phyloP scores from a whole-genome alignment of 2,888 invertebrate species.

The Drosophila paracracens region DNA sequence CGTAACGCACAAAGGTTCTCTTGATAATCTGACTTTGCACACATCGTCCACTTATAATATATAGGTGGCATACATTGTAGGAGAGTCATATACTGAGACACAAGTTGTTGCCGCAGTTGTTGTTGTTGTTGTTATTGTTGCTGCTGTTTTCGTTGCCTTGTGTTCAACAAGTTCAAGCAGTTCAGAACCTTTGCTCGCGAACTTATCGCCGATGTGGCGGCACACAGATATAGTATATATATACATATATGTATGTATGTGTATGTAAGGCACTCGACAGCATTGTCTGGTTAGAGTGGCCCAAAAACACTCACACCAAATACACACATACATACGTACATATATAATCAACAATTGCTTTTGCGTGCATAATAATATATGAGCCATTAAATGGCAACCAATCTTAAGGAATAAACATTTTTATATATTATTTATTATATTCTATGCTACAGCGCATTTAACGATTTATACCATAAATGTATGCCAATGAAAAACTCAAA shows the following conservation, averaged over 20 bases:
- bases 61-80: constrained; percentile 44
- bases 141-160: constrained; percentile 37
- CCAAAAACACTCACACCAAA: constrained; percentile 22
- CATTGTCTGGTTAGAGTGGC: constrained; percentile 64
- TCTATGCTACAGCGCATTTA: background rate
- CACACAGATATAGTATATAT: background rate
- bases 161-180: constrained; percentile 71
- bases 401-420: background rate
- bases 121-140: constrained; percentile 10
- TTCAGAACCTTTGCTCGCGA: constrained; percentile 80
- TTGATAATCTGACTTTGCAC: constrained; percentile 50
- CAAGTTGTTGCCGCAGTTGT: background rate
- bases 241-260: background rate
- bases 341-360: background rate
- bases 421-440: background rate
- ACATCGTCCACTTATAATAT: constrained; percentile 24
- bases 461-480: background rate
- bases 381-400: background rate
- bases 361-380: background rate
- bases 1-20: constrained; percentile 27
- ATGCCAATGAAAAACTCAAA: background rate
- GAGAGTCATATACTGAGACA: constrained; percentile 18
- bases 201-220: constrained; percentile 66
- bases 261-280: constrained; percentile 16
- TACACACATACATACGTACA: background rate